phyloP scores from a whole-genome alignment of 37 sponge, comb jelly and placozoan species.

The Aphrocallistes beatrix region DNA sequence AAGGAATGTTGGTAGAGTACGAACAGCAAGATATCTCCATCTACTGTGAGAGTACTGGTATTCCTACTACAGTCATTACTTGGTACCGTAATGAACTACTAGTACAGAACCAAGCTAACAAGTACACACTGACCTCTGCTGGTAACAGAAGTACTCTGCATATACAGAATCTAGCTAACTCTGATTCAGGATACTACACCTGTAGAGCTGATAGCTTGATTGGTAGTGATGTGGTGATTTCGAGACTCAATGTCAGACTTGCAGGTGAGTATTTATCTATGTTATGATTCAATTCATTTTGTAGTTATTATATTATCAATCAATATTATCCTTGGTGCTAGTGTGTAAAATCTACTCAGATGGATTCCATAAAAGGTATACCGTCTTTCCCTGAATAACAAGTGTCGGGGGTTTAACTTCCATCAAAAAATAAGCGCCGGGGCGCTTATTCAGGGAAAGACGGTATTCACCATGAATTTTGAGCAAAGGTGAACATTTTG shows the following conservation, averaged over 20 bases:
- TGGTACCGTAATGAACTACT: neutral
- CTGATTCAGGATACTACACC: constrained; percentile 3
- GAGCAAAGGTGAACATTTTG: no score
- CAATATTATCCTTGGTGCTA: no score
- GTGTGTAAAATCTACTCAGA: no score
- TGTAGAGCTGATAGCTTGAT: neutral
- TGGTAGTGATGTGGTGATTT: neutral
- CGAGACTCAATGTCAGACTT: neutral
- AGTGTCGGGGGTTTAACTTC: no score
- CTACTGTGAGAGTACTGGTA: neutral
- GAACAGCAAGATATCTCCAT: neutral
- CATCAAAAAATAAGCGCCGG: no score
- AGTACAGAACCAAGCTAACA: neutral
- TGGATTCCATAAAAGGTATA: no score
- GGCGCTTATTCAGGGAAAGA: no score
- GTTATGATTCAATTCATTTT: no score
- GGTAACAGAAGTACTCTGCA: neutral
- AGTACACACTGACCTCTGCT: neutral
- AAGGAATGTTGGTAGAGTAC: neutral
- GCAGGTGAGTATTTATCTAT: constrained; percentile 8
- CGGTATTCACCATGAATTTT: no score
- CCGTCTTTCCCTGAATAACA: no score
- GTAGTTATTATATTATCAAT: no score
- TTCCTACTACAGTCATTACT: neutral
- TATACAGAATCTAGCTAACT: neutral